These are phyloP conservation scores for Ariopsis seemanni DNA, from an alignment of 2,113 vertebrate genomes.

Conservation along the genomic window DNA sequence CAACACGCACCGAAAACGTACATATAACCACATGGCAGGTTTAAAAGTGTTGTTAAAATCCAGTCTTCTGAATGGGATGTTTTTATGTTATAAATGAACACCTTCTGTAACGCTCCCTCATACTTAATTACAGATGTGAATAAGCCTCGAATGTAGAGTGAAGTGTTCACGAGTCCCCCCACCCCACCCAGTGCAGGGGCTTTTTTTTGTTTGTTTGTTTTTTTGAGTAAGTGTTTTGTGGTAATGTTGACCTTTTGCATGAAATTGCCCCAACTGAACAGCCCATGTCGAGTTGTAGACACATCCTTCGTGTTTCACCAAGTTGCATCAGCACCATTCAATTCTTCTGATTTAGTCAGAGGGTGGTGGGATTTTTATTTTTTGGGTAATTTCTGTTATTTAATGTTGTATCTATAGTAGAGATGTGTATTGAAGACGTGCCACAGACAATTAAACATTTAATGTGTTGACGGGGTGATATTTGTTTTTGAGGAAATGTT, in stretches of 20 bases:
- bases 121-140: neutral
- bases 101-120: neutral
- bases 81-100: no score
- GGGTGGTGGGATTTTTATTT: neutral
- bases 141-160: neutral
- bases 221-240: no score
- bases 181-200: no score
- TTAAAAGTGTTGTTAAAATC: no score
- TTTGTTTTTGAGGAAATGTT: no score
- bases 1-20: no score
- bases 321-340: neutral
- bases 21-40: no score
- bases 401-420: no score
- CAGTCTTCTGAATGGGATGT: no score
- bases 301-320: neutral
- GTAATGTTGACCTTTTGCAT: neutral
- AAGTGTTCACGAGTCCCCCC: neutral
- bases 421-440: no score
- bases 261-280: neutral
- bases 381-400: neutral
- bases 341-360: neutral
- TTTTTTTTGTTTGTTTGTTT: neutral
- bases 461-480: neutral
- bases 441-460: neutral
- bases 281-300: neutral